These are phyloP conservation scores for Philopotamus ludificatus DNA, from an alignment of 1,140 invertebrate species.

Conservation along the genomic window DNA sequence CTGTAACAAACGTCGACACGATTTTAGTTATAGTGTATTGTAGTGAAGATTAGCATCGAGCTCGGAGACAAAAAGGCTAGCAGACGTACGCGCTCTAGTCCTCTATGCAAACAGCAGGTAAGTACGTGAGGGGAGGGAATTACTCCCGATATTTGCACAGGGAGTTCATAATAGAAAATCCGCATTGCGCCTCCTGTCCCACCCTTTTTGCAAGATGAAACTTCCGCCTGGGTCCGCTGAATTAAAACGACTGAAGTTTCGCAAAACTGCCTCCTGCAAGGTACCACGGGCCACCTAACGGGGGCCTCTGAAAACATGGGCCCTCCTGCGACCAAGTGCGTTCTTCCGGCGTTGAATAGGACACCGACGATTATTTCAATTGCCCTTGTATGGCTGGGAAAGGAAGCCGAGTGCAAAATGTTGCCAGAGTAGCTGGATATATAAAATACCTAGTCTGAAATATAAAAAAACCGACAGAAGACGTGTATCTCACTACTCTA, in stretches of 20 bases:
- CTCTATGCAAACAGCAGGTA: background rate
- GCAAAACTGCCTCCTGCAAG: constrained; percentile 13
- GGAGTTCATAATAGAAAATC: constrained; percentile 41
- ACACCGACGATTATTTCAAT: background rate
- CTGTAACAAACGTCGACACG: too few species aligned
- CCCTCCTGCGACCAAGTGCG: background rate
- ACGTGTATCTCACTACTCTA: too few species aligned
- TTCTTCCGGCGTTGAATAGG: constrained; percentile 1
- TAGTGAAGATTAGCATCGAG: too few species aligned
- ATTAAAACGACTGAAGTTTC: constrained; percentile 38
- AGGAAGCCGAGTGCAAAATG: too few species aligned
- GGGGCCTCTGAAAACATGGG: constrained; percentile 15
- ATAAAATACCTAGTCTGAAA: too few species aligned
- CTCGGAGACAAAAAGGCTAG: too few species aligned
- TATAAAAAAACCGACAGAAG: too few species aligned
- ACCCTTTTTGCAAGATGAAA: constrained; percentile 10
- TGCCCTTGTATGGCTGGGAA: background rate
- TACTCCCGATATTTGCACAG: constrained; percentile 34
- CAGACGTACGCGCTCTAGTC: constrained; percentile 20
- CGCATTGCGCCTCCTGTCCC: constrained; percentile 32
- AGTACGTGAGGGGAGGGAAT: constrained; percentile 3
- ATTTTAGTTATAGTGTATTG: too few species aligned
- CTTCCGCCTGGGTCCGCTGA: constrained; percentile 32
- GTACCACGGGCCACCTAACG: background rate
- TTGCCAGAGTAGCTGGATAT: too few species aligned